Evolutionary conservation across 2,797 vertebrate species (phyloP).

Genomic region (Orientallactaga sibirica): DNA sequence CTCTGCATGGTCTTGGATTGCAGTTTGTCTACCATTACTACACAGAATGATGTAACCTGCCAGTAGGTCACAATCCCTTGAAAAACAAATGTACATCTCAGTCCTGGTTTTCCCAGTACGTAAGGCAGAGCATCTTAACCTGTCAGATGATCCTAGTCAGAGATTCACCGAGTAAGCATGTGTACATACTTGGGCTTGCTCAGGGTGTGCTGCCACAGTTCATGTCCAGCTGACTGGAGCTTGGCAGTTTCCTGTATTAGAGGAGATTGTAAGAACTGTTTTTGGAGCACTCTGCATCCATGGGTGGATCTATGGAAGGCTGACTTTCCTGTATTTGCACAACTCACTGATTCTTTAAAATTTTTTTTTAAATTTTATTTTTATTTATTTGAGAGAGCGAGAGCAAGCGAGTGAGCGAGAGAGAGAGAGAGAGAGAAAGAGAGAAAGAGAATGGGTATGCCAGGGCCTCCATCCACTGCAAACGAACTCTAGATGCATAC

Average conservation of each 20-base stretch:
- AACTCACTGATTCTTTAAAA: background rate
- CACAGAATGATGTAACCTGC: background rate
- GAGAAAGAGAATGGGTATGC: too few relatives aligned
- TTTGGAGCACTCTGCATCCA: background rate
- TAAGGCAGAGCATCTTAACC: background rate
- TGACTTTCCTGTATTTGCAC: background rate
- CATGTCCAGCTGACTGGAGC: background rate
- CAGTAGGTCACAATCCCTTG: background rate
- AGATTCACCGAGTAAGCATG: background rate
- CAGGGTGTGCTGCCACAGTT: background rate
- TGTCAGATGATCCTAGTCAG: background rate
- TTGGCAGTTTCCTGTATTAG: conserved; percentile 11
- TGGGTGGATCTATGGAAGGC: background rate
- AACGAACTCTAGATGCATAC: too few relatives aligned
- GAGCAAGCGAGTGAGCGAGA: too few relatives aligned
- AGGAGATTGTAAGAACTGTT: background rate
- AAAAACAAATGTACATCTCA: background rate
- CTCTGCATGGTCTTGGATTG: background rate
- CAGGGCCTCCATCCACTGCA: too few relatives aligned
- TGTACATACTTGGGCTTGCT: background rate
- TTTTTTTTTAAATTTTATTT: too few relatives aligned
- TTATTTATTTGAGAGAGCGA: too few relatives aligned
- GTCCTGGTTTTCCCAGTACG: background rate
- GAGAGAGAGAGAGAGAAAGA: too few relatives aligned
- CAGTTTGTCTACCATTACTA: background rate